These are phyloP conservation scores for Lutjanus campechanus DNA, from an alignment of 2,797 vertebrate species.

Conservation along the genomic window DNA sequence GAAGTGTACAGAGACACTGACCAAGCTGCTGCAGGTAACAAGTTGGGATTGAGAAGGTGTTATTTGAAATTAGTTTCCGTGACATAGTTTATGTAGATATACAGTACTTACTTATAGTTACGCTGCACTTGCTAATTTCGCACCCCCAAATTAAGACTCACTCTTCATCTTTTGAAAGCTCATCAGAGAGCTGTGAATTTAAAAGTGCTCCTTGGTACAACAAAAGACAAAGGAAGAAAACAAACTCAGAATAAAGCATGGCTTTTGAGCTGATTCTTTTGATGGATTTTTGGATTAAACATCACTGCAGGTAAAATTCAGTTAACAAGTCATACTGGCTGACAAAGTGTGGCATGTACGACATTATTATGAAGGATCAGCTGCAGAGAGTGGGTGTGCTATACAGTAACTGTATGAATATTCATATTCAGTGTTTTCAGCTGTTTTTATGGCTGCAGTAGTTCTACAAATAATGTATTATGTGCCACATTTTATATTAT, in stretches of 20 bases:
- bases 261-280: neutral
- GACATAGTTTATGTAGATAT: neutral
- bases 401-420: neutral
- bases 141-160: neutral
- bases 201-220: neutral
- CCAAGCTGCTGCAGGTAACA: too few relatives aligned
- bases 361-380: conserved; percentile 6
- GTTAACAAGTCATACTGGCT: neutral
- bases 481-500: neutral
- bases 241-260: neutral
- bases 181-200: neutral
- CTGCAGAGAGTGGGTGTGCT: neutral
- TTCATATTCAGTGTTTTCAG: neutral
- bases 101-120: neutral
- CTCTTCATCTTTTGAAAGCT: neutral
- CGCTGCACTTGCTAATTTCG: too few relatives aligned
- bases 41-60: too few relatives aligned
- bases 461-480: neutral
- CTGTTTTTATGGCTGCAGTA: neutral
- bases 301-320: neutral
- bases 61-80: too few relatives aligned
- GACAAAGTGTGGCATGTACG: neutral
- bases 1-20: too few relatives aligned
- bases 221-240: neutral
- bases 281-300: conserved; percentile 9